phyloP scores from a whole-genome alignment of 1,140 invertebrate genomes.

The Bombyx mori region ASM3026992v2 NC_085112.1:882501-883000 shows the following conservation, averaged over 20 bases:
- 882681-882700: slow-evolving; percentile 80
- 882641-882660: slow-evolving; percentile 79
- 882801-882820: not conserved
- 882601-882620: slow-evolving; percentile 37
- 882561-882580: slow-evolving; percentile 18
- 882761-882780: not conserved
- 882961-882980: too few relatives aligned
- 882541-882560: slow-evolving; percentile 45
- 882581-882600: slow-evolving; percentile 4
- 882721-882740: not conserved
- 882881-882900: too few relatives aligned
- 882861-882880: too few relatives aligned
- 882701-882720: not conserved
- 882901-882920: too few relatives aligned
- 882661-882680: slow-evolving; percentile 78
- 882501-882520: slow-evolving; percentile 27
- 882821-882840: too few relatives aligned
- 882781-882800: not conserved
- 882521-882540: slow-evolving; percentile 24
- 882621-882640: slow-evolving; percentile 44
- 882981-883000: too few relatives aligned
- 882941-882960: too few relatives aligned
- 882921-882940: too few relatives aligned
- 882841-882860: too few relatives aligned
- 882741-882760: not conserved